These are phyloP conservation scores for Karalla daura DNA, from an alignment of 2,797 vertebrate genomes.

Conservation along the genomic window DNA sequence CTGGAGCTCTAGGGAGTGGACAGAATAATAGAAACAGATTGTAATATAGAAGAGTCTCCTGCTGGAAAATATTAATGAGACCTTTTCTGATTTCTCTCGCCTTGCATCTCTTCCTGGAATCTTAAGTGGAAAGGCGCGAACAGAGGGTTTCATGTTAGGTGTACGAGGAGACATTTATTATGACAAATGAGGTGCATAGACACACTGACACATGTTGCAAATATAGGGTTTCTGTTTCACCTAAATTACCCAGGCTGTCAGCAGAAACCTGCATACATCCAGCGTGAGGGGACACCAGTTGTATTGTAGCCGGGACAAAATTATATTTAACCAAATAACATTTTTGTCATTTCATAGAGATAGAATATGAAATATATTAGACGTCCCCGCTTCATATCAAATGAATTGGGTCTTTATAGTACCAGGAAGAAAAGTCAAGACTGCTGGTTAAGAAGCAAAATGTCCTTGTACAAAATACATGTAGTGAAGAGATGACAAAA, in stretches of 20 bases:
- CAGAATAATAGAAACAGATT: background rate
- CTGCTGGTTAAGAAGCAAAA: too few relatives aligned
- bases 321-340: too few relatives aligned
- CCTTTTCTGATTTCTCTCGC: background rate
- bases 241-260: too few relatives aligned
- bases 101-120: background rate
- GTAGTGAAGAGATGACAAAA: too few relatives aligned
- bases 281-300: too few relatives aligned
- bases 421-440: too few relatives aligned
- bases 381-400: too few relatives aligned
- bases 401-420: too few relatives aligned
- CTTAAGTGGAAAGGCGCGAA: background rate
- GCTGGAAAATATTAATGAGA: slow-evolving; percentile 1
- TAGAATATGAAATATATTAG: too few relatives aligned
- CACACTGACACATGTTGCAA: background rate
- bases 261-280: background rate
- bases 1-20: background rate
- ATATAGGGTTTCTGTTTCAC: background rate
- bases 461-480: too few relatives aligned
- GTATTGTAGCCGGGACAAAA: too few relatives aligned
- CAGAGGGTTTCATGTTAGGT: background rate
- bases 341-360: too few relatives aligned
- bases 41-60: background rate
- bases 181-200: background rate
- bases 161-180: background rate